Evolutionary conservation across 2,888 invertebrate genomes (phyloP).

Genomic region (Diaprepes abbreviatus): DNA sequence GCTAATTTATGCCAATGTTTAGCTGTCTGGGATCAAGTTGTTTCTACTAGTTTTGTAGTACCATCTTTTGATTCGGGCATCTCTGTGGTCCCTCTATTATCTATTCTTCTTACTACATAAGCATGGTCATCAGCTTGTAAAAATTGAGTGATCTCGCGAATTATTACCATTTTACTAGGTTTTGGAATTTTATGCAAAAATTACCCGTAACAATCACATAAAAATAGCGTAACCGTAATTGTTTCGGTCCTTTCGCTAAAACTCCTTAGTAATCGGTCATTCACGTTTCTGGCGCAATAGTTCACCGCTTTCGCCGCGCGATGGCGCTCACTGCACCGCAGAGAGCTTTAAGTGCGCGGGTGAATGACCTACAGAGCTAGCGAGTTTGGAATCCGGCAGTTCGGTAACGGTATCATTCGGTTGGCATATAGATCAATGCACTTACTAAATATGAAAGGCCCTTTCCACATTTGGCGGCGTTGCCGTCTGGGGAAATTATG

Average conservation of each 20-base stretch:
- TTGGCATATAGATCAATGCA: constrained; percentile 54
- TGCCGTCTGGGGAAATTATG: not conserved
- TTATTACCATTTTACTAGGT: too few species aligned
- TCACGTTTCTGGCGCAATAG: constrained; percentile 23
- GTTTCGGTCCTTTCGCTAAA: not conserved
- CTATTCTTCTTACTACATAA: too few species aligned
- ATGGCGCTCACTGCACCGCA: constrained; percentile 31
- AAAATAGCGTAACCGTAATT: constrained; percentile 10
- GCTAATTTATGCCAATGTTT: too few species aligned
- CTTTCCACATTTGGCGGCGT: constrained; percentile 19
- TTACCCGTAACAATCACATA: too few species aligned
- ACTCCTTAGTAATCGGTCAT: constrained; percentile 4
- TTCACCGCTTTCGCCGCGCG: constrained; percentile 28
- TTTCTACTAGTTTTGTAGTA: too few species aligned
- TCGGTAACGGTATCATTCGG: constrained; percentile 55
- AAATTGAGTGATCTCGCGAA: too few species aligned
- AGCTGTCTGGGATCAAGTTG: too few species aligned
- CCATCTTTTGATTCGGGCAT: too few species aligned
- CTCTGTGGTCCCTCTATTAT: too few species aligned
- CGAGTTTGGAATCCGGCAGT: constrained; percentile 46
- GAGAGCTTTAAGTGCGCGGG: constrained; percentile 42
- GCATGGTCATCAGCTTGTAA: too few species aligned
- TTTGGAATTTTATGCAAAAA: not conserved
- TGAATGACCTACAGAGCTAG: constrained; percentile 45
- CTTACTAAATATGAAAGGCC: constrained; percentile 42